phyloP scores from a whole-genome alignment of 2,888 invertebrate species.

The Platerodrilus igneus region DNA sequence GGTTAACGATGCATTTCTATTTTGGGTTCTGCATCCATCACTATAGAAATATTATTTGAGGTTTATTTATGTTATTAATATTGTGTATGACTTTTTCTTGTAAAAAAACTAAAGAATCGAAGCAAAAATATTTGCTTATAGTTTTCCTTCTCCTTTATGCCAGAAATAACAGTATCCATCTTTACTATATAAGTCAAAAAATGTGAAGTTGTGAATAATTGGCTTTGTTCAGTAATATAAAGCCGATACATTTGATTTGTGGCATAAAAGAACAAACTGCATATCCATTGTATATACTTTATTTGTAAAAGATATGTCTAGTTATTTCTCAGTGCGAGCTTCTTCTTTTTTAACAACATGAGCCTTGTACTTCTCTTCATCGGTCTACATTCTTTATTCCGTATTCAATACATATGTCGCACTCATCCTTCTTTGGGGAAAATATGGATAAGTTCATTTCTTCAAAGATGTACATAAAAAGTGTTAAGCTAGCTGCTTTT shows the following conservation, averaged over 20 bases:
- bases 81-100: constrained; percentile 1
- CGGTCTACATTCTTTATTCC: constrained; percentile 18
- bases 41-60: background rate
- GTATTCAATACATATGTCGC: constrained; percentile 8
- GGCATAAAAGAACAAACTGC: constrained; percentile 17
- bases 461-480: constrained; percentile 20
- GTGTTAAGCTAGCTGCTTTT: no score
- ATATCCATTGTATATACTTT: constrained; percentile 19
- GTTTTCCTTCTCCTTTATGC: constrained; percentile 20
- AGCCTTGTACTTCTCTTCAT: no score
- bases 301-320: no score
- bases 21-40: constrained; percentile 3
- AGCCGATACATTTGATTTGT: constrained; percentile 16
- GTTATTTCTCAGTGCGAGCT: no score
- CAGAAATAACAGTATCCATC: constrained; percentile 12
- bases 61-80: constrained; percentile 2
- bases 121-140: constrained; percentile 17
- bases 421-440: constrained; percentile 22
- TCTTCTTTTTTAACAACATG: no score
- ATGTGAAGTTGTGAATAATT: constrained; percentile 18
- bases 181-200: constrained; percentile 2
- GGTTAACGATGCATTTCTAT: background rate
- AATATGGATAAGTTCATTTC: constrained; percentile 18
- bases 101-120: constrained; percentile 16
- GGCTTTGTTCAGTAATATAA: constrained; percentile 14